Evolutionary conservation across 2,797 vertebrate species (phyloP).

Genomic region (Helarctos malayanus): DNA sequence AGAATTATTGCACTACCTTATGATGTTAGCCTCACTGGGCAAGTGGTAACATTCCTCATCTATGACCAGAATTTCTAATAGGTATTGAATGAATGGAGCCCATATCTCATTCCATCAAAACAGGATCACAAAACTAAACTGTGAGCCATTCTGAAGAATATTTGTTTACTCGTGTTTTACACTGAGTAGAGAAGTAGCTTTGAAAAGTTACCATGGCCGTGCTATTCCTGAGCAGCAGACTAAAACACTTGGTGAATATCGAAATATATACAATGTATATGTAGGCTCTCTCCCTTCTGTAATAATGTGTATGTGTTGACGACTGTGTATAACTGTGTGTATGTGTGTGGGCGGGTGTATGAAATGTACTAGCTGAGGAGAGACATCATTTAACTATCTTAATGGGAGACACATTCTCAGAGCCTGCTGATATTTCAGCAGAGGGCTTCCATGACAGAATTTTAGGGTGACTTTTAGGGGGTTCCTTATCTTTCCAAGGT

Average conservation of each 20-base stretch:
- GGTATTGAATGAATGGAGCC: not conserved
- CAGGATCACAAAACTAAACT: not conserved
- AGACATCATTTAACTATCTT: not conserved
- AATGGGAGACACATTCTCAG: not conserved
- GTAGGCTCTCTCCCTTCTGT: not conserved
- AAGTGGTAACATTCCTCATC: not conserved
- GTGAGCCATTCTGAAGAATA: not conserved
- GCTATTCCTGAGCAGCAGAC: slow-evolving; percentile 7
- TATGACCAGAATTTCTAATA: not conserved
- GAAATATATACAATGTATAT: not conserved
- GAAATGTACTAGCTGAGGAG: not conserved
- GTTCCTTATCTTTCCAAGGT: slow-evolving; percentile 23
- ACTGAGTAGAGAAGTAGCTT: slow-evolving; percentile 14
- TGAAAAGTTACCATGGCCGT: slow-evolving; percentile 41
- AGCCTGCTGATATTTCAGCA: not conserved
- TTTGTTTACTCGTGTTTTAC: slow-evolving; percentile 45
- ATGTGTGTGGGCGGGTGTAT: not conserved
- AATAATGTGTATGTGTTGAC: not conserved
- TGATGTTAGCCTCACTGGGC: not conserved
- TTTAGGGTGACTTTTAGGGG: not conserved
- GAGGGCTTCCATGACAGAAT: not conserved
- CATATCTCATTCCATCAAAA: not conserved
- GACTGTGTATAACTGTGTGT: not conserved
- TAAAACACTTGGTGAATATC: not conserved
- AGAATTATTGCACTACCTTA: not conserved